These are phyloP conservation scores for Dichetophora obliterata DNA, from an alignment of 2,888 invertebrate species.

Conservation along the genomic window DNA sequence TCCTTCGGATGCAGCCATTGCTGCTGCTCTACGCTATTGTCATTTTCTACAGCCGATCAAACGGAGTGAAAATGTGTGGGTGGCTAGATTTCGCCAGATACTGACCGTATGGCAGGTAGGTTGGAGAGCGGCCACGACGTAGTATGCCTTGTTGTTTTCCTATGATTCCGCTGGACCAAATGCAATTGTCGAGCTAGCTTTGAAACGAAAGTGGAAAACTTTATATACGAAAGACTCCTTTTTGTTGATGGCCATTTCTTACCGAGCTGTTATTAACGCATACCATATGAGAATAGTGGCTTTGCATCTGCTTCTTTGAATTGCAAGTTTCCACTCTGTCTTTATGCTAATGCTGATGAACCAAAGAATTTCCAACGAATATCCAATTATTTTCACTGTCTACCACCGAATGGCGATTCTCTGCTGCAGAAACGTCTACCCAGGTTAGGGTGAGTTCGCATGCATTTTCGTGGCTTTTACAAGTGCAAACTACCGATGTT, in stretches of 20 bases:
- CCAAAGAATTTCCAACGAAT: slow-evolving; percentile 41
- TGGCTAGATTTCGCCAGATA: slow-evolving; percentile 18
- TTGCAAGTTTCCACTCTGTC: slow-evolving; percentile 1
- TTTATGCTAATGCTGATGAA: slow-evolving; percentile 42
- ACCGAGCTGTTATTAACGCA: slow-evolving; percentile 2
- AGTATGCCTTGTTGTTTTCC: neutral
- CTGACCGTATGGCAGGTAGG: neutral
- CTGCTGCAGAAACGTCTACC: too few species aligned
- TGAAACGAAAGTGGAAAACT: neutral
- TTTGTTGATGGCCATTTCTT: slow-evolving; percentile 8
- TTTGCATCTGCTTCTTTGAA: slow-evolving; percentile 28
- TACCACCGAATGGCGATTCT: too few species aligned
- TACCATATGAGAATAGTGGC: neutral
- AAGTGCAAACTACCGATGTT: too few species aligned
- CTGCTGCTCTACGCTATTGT: slow-evolving; percentile 12
- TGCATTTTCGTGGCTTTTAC: too few species aligned
- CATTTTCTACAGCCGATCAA: neutral
- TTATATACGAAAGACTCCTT: neutral
- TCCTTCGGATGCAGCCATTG: too few species aligned
- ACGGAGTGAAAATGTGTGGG: slow-evolving; percentile 24
- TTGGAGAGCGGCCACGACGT: neutral
- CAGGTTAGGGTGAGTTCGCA: too few species aligned
- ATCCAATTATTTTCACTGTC: slow-evolving; percentile 41
- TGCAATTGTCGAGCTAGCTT: slow-evolving; percentile 22
- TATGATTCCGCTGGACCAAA: slow-evolving; percentile 35